Base-by-base conservation (phyloP, 2,113 vertebrate genomes). In the Passer montanus region DNA sequence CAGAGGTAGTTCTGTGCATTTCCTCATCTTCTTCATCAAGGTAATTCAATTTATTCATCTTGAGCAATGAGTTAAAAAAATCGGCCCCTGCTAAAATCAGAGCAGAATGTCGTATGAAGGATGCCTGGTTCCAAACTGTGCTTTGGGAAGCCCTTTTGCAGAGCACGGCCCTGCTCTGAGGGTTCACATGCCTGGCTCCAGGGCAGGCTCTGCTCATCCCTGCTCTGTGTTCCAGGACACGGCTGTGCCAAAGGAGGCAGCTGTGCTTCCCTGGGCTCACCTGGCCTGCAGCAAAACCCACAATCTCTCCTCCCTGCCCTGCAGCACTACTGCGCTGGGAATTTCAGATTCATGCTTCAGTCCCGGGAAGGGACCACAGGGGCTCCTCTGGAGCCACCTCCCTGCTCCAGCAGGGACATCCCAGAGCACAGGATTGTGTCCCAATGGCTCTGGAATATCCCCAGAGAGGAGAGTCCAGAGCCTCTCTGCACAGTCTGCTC, bases 81-180 rank as follows among this genome's bases (percentile, higher is more conserved):
- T 3, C 3, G 1, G 7, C 43, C 24, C 31, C 53, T 92, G 85
- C 27, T 43, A 4, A 3, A 21, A 1, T 0, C 37, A 24, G 53
- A 56, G 76, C 66, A 58, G 44, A 27, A 1, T 22, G 22, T 2
- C 55, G 26, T 8, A 1, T 9, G 11, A 10, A 46, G 44, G 28
- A 4, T 8, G 47, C 5, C 27, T 26, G 46, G 2, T 46, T 33
- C 44, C 28, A 49, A 22, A 33, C 7, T 30, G 41, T 5, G 3
- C 23, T 44, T n/a, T 21, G 26, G 52, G 5, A 15, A 43, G 39
- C 2, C 2, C 20, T 30, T 41, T 13, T 18, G 15, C 49, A 68
- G 44, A 19, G 33, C 23, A 7, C 33, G 44, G 6, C 19, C 39
- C 35, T 12, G 24, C 58, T 17, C n/a, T 6, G 41, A 16, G 41